phyloP scores from a whole-genome alignment of 2,888 invertebrate genomes.

The Orthosia gracilis region DNA sequence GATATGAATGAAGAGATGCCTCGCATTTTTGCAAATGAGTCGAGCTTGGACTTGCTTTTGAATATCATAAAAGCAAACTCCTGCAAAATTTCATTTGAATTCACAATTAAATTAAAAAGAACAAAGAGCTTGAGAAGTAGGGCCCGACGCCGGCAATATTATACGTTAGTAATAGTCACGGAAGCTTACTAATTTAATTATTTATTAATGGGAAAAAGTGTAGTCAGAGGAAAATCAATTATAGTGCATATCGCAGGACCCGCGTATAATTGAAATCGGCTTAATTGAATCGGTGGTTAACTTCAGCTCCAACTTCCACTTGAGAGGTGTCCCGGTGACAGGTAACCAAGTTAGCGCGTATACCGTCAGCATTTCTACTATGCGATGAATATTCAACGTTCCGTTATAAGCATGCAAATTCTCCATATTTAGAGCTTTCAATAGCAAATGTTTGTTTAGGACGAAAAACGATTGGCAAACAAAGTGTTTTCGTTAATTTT shows the following conservation, averaged over 20 bases:
- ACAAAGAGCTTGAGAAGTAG: conserved; percentile 31
- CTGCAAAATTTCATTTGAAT: conserved; percentile 52
- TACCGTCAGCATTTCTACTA: conserved; percentile 64
- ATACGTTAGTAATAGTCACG: conserved; percentile 10
- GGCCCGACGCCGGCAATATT: conserved; percentile 27
- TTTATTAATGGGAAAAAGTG: conserved; percentile 25
- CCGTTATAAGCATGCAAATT: conserved; percentile 58
- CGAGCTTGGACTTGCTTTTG: conserved; percentile 17
- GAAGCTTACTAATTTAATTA: conserved; percentile 37
- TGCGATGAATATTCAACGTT: conserved; percentile 75
- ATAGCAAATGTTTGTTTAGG: conserved; percentile 53
- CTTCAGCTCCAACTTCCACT: conserved; percentile 64
- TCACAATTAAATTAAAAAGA: conserved; percentile 47
- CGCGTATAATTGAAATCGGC: conserved; percentile 62
- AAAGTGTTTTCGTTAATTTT: conserved; percentile 38
- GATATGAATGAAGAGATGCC: background rate
- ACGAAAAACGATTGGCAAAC: conserved; percentile 38
- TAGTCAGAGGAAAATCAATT: conserved; percentile 55
- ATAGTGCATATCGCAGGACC: conserved; percentile 54
- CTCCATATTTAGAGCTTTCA: conserved; percentile 45
- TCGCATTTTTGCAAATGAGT: conserved; percentile 30
- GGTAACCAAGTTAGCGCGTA: conserved; percentile 72
- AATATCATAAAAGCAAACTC: conserved; percentile 40
- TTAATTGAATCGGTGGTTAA: conserved; percentile 70
- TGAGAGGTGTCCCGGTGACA: conserved; percentile 71